These are phyloP conservation scores for Elymnias hypermnestra DNA, from an alignment of 1,140 invertebrate genomes.

Conservation along the genomic window DNA sequence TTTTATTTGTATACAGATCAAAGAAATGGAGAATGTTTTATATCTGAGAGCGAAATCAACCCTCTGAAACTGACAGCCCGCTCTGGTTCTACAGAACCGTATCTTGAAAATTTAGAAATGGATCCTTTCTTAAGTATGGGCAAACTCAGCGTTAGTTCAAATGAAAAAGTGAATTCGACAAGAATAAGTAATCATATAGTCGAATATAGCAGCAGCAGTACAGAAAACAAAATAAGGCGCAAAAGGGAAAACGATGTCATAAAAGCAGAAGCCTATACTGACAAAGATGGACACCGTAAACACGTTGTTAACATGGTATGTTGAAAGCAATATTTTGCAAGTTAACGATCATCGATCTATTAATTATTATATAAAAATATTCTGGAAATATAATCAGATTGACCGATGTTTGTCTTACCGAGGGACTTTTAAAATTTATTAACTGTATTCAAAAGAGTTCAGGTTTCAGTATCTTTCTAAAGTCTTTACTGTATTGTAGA, in stretches of 20 bases:
- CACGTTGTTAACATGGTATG: conserved; percentile 87
- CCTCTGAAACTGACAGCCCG: conserved; percentile 80
- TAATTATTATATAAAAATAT: too few species aligned
- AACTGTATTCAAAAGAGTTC: too few species aligned
- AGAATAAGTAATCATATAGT: conserved; percentile 69
- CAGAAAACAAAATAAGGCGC: conserved; percentile 63
- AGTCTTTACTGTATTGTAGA: too few species aligned
- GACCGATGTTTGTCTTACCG: too few species aligned
- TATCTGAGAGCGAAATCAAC: conserved; percentile 80
- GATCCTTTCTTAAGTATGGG: conserved; percentile 46
- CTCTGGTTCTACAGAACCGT: conserved; percentile 70
- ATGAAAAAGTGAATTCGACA: conserved; percentile 68
- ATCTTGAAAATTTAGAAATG: conserved; percentile 59
- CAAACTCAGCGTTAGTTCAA: conserved; percentile 50
- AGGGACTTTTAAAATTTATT: too few species aligned
- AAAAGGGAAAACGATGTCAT: conserved; percentile 85
- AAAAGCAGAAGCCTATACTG: conserved; percentile 82
- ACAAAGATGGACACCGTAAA: conserved; percentile 82
- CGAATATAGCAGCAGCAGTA: conserved; percentile 34
- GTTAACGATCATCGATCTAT: too few species aligned
- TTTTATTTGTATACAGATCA: conserved; percentile 49
- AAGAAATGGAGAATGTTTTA: conserved; percentile 80
- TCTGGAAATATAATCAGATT: too few species aligned
- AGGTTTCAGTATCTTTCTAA: too few species aligned
- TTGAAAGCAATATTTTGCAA: background rate